These are phyloP conservation scores for Ictalurus punctatus DNA, from an alignment of 2,113 vertebrate species.

Conservation along the genomic window DNA sequence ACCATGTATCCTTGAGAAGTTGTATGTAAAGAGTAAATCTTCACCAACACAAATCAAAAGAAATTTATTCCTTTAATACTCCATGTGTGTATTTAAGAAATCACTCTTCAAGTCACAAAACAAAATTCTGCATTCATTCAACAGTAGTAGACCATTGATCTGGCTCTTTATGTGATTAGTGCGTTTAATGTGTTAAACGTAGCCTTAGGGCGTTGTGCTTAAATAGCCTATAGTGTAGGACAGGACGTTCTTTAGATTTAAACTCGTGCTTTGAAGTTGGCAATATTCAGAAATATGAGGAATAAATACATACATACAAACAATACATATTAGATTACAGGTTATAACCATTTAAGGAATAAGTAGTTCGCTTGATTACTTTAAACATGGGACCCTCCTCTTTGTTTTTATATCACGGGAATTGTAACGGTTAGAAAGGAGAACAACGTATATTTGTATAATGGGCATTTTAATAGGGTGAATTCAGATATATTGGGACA, in stretches of 20 bases:
- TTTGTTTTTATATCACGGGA: not conserved
- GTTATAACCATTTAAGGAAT: not conserved
- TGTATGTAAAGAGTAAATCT: not conserved
- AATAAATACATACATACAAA: slow-evolving; percentile 7
- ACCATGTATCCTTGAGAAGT: not conserved
- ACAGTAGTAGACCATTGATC: not conserved
- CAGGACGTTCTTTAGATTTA: not conserved
- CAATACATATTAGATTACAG: not conserved
- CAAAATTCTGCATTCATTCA: slow-evolving; percentile 2
- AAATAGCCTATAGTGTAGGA: not conserved
- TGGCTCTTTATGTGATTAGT: not conserved
- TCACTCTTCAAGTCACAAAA: not conserved
- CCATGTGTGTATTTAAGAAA: not conserved
- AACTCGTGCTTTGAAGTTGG: not conserved
- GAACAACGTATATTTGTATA: not conserved
- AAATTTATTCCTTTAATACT: not conserved
- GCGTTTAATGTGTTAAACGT: not conserved
- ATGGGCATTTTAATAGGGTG: not conserved
- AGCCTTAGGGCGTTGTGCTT: not conserved
- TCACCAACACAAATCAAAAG: not conserved
- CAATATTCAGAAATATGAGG: slow-evolving; percentile 18
- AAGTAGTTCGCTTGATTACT: not conserved
- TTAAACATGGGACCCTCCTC: not conserved
- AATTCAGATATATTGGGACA: not conserved
- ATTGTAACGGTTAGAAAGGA: not conserved